Conservation (phyloP, 2,113 vertebrate species). For the Oryzias woworae region DNA sequence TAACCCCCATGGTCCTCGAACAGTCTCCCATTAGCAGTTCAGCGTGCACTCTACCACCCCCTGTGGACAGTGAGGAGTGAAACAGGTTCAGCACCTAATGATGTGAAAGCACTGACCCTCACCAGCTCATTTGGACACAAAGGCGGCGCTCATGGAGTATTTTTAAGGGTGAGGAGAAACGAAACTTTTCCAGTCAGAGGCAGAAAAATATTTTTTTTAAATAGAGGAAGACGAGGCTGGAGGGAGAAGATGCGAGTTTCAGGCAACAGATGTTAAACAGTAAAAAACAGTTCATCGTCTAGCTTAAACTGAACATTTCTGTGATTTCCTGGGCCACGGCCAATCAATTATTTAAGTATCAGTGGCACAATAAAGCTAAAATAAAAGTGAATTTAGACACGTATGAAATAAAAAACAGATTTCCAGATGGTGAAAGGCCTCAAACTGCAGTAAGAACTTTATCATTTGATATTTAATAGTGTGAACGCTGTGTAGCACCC, state of each 20-base stretch:
- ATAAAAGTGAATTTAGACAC: neutral
- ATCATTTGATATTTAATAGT: too few relatives aligned
- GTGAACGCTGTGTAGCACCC: too few relatives aligned
- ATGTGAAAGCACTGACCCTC: constrained; percentile 16
- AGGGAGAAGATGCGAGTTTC: neutral
- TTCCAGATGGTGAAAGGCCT: neutral
- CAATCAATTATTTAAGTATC: neutral
- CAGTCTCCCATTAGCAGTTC: constrained; percentile 35
- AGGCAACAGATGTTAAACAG: constrained; percentile 5
- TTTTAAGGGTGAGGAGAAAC: constrained; percentile 17
- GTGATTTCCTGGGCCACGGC: too few relatives aligned
- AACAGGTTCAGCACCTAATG: too few relatives aligned
- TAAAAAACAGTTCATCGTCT: neutral
- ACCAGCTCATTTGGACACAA: constrained; percentile 1
- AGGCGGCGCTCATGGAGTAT: constrained; percentile 17
- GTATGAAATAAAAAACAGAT: neutral
- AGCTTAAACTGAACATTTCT: neutral
- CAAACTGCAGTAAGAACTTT: too few relatives aligned
- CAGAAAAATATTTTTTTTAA: too few relatives aligned
- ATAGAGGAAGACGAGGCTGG: constrained; percentile 9
- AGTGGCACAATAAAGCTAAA: neutral
- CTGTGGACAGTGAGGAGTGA: too few relatives aligned
- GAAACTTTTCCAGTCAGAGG: constrained; percentile 14
- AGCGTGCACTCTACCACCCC: neutral
- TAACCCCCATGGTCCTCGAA: constrained; percentile 16